Conservation (phyloP, 2,888 invertebrate genomes). For the Ectemnius continuus region DNA sequence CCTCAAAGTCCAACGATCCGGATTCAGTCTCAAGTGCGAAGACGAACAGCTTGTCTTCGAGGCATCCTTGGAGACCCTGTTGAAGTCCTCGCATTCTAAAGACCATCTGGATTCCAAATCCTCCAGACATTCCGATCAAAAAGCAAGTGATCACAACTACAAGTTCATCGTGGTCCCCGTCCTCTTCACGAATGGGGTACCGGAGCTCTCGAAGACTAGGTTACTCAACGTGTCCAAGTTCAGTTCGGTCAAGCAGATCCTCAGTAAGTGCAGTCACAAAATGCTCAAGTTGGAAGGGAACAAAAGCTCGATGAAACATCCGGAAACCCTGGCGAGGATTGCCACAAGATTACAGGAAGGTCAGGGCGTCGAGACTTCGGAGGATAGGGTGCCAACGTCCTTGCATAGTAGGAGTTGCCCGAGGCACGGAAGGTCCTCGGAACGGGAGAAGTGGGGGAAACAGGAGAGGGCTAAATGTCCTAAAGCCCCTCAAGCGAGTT, state of each 20-base stretch:
- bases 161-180: conserved; percentile 61
- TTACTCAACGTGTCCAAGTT: conserved; percentile 32
- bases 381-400: not conserved
- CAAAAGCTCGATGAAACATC: not conserved
- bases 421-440: not conserved
- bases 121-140: no score
- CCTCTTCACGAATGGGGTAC: conserved; percentile 48
- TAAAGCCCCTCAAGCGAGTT: not conserved
- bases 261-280: conserved; percentile 10
- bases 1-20: conserved; percentile 22
- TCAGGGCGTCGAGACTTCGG: not conserved
- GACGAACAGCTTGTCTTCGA: not conserved
- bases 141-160: conserved; percentile 9
- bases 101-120: not conserved
- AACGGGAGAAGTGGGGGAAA: not conserved
- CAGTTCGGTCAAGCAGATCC: not conserved
- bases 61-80: conserved; percentile 13
- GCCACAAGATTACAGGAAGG: not conserved
- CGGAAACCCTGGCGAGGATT: not conserved
- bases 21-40: conserved; percentile 10
- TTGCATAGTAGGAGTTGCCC: not conserved
- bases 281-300: conserved; percentile 3
- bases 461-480: not conserved
- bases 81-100: conserved; percentile 8
- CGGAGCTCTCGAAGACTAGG: conserved; percentile 35